These are phyloP conservation scores for Sandelia bainsii DNA, from an alignment of 2,797 vertebrate species.

Conservation along the genomic window DNA sequence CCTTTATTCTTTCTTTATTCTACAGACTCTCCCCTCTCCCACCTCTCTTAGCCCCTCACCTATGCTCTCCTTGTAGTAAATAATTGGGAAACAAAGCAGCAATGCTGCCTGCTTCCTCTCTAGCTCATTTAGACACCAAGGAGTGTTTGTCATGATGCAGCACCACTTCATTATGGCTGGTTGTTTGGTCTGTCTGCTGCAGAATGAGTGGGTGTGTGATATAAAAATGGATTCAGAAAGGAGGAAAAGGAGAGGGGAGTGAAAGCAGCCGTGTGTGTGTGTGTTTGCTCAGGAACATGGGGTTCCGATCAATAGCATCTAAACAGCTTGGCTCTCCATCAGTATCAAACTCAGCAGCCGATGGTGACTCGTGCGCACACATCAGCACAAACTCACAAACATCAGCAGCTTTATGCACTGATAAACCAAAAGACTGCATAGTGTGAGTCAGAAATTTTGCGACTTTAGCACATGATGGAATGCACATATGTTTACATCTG, in stretches of 20 bases:
- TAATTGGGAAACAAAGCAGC: slow-evolving; percentile 73
- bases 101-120: slow-evolving; percentile 56
- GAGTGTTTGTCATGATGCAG: slow-evolving; percentile 74
- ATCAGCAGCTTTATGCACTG: not conserved
- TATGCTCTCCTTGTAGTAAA: slow-evolving; percentile 57
- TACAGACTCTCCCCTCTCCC: not conserved
- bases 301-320: slow-evolving; percentile 72
- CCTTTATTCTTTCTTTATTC: not conserved
- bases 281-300: slow-evolving; percentile 45
- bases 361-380: slow-evolving; percentile 31
- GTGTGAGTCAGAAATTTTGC: not conserved
- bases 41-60: slow-evolving; percentile 38
- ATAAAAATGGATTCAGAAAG: slow-evolving; percentile 66
- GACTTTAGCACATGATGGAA: slow-evolving; percentile 1
- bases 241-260: not conserved
- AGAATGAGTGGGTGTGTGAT: slow-evolving; percentile 67
- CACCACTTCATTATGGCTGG: slow-evolving; percentile 73
- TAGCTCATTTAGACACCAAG: slow-evolving; percentile 71
- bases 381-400: slow-evolving; percentile 8
- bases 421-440: slow-evolving; percentile 20
- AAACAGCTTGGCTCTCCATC: slow-evolving; percentile 67
- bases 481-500: not conserved
- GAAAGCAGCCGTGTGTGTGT: slow-evolving; percentile 1
- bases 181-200: slow-evolving; percentile 73
- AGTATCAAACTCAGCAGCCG: slow-evolving; percentile 52